phyloP scores from a whole-genome alignment of 2,797 vertebrate species.

The Myotis pilosus region DNA sequence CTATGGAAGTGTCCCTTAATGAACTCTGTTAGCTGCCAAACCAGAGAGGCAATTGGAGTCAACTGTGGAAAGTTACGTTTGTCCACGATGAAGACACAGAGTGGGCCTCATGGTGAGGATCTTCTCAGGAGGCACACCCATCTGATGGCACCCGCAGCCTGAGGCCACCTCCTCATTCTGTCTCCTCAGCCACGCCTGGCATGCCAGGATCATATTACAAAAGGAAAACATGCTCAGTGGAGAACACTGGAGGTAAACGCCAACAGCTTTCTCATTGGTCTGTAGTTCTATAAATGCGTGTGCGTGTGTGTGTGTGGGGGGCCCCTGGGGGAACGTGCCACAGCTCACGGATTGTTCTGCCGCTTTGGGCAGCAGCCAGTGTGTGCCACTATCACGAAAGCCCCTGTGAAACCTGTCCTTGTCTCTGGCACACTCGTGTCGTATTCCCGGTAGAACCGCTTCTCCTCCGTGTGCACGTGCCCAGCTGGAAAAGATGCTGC shows the following conservation, averaged over 20 bases:
- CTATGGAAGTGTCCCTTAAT: neutral
- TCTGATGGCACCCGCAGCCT: neutral
- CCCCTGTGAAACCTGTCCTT: no score
- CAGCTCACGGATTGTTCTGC: neutral
- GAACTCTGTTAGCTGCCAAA: neutral
- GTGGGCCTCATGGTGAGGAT: neutral
- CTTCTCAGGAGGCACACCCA: neutral
- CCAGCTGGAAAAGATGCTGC: neutral
- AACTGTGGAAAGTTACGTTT: neutral
- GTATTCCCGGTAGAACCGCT: rapidly evolving
- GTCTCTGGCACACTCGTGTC: neutral
- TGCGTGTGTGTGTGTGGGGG: no score
- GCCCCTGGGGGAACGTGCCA: neutral
- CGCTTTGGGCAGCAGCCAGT: neutral
- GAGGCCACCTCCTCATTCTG: neutral
- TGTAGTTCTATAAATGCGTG: neutral
- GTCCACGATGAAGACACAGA: neutral
- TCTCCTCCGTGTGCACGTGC: neutral
- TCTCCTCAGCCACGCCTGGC: neutral
- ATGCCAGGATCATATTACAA: neutral
- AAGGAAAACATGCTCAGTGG: neutral
- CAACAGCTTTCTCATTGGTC: neutral
- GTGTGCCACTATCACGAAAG: neutral
- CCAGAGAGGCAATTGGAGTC: neutral
- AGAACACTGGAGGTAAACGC: neutral